Evolutionary conservation across 1,140 invertebrate species (phyloP).

Genomic region (Lucilia sericata): DNA sequence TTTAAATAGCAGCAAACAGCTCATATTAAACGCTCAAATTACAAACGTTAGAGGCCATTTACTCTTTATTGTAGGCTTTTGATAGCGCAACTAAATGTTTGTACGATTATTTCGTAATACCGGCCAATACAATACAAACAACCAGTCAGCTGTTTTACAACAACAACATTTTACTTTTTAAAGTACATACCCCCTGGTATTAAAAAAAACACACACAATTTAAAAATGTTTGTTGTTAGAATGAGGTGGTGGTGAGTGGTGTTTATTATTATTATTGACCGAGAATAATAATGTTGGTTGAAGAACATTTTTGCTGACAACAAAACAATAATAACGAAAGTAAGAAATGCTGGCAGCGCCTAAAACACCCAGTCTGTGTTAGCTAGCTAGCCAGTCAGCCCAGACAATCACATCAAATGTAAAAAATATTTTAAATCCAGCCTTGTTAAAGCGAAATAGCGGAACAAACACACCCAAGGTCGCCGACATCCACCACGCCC

Average conservation of each 20-base stretch:
- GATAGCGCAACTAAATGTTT: not conserved
- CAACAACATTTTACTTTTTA: not conserved
- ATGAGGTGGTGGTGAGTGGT: not conserved
- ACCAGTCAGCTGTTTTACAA: conserved; percentile 17
- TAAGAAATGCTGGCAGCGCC: not conserved
- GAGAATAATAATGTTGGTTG: not conserved
- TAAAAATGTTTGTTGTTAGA: not conserved
- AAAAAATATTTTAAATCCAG: conserved; percentile 46
- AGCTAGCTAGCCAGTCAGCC: conserved; percentile 31
- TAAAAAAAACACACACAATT: not conserved
- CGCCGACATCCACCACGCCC: conserved; percentile 58
- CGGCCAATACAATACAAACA: not conserved
- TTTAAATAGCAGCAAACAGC: not conserved
- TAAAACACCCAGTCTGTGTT: not conserved
- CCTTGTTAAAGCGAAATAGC: conserved; percentile 44
- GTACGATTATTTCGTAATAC: not conserved
- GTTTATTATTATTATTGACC: not conserved
- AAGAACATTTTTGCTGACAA: not conserved
- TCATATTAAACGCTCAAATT: conserved; percentile 1
- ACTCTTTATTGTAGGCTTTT: not conserved
- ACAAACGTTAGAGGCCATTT: conserved; percentile 18
- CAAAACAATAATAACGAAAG: conserved; percentile 2
- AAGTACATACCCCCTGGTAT: conserved; percentile 1
- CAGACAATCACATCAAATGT: conserved; percentile 37
- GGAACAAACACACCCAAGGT: conserved; percentile 51